Conservation (phyloP, 2,113 vertebrate species). For the Paratilapia polleni region DNA sequence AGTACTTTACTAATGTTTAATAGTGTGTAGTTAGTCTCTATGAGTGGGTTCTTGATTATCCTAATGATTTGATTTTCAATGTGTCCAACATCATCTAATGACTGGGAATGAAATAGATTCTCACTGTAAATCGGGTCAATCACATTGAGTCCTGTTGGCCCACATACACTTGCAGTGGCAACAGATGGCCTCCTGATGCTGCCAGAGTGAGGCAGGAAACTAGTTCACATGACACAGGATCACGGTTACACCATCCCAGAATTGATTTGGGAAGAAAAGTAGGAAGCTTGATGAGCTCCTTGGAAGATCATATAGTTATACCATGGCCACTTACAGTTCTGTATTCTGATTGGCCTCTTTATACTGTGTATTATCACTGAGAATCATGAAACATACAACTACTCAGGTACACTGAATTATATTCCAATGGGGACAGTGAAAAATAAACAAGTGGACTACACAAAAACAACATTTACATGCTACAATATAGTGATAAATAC, state of each 20-base stretch:
- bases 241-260: background rate
- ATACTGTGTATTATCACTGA: too few relatives aligned
- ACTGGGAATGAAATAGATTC: slow-evolving; percentile 49
- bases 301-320: background rate
- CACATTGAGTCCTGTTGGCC: slow-evolving; percentile 25
- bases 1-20: too few relatives aligned
- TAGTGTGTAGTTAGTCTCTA: too few relatives aligned
- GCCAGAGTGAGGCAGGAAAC: background rate
- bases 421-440: too few relatives aligned
- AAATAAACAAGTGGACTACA: too few relatives aligned
- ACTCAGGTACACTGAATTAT: too few relatives aligned
- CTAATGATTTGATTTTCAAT: background rate
- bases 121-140: slow-evolving; percentile 50
- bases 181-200: slow-evolving; percentile 34
- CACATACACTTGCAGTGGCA: slow-evolving; percentile 12
- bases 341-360: too few relatives aligned
- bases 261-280: background rate
- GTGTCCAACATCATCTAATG: slow-evolving; percentile 13
- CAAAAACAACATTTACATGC: too few relatives aligned
- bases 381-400: too few relatives aligned
- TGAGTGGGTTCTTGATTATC: background rate
- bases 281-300: background rate
- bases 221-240: background rate
- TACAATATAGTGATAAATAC: too few relatives aligned
- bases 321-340: too few relatives aligned